Evolutionary conservation across 64 coral and sea anemone species (phyloP), one percentile per base, ranked within the genome.

Genomic region (Stylophora pistillata): DNA sequence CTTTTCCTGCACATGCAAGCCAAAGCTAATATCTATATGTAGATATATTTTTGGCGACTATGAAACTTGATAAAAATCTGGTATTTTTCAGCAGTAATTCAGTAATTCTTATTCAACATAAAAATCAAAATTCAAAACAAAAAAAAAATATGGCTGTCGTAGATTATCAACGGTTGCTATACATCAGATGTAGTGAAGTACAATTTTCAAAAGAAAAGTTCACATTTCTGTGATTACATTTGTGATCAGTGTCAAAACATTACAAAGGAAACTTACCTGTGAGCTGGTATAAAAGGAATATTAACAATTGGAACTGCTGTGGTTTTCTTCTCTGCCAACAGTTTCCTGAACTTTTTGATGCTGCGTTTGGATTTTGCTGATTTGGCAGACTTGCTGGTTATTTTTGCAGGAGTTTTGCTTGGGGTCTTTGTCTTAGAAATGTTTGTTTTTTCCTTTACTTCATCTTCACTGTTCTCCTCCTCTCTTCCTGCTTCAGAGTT

Each of bases 271-370:
- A 74, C 91, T 88, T 86, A 99, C 97, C 97, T 92, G 76, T 99
- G 97, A 56, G 97, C 93, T 72, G 97, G 97, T 79, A 99, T 95
- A 54, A 99, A 99, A 66, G 97, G 97, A 90, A 99, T 99, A 74
- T 99, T 99, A 15, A 99, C 97, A 57, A 99, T 94, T 20, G 97
- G 97, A 72, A 99, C 91, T 76, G 87, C 89, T 57, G 93, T 95
- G 74, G 97, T 95, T 31, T 99, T 95, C 82, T 95, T 99, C 53
- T 99, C 97, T 23, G 97, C 82, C 37, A 99, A 79, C 56, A 95
- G 78, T 91, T 99, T 99, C 53, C 97, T 81, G n/a, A 99, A 95
- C 20, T 93, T 98, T 71, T 98, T 94, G 52, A 98, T 98, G 54
- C 95, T 99, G 60, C 93, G 78, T 79, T 95, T 93, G 66, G 90